phyloP scores from a whole-genome alignment of 1,140 invertebrate species.

The Linepithema humile region DNA sequence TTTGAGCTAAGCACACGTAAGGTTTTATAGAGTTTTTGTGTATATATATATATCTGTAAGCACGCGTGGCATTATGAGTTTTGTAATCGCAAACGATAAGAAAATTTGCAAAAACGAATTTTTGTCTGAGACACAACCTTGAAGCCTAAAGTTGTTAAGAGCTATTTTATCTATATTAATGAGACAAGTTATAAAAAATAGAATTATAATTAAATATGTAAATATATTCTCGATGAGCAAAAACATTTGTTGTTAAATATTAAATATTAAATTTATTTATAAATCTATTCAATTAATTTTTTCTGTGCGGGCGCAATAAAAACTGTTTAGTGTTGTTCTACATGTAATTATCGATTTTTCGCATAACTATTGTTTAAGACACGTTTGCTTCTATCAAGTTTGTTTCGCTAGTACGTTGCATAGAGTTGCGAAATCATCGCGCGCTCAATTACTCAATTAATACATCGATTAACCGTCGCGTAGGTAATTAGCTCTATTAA shows the following conservation, averaged over 20 bases:
- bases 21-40: not conserved
- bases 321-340: no score
- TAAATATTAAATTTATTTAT: not conserved
- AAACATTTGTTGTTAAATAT: not conserved
- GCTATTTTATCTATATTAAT: not conserved
- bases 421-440: not conserved
- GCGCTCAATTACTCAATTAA: constrained; percentile 28
- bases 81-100: not conserved
- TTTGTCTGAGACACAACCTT: no score
- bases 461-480: not conserved
- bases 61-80: not conserved
- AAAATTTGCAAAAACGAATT: no score
- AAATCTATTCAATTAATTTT: not conserved
- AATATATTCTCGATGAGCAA: no score
- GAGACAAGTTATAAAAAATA: not conserved
- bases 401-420: not conserved
- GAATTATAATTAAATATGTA: not conserved
- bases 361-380: not conserved
- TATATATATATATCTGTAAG: no score
- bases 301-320: not conserved
- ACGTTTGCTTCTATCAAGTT: not conserved
- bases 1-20: not conserved
- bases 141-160: no score
- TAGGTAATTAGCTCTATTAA: not conserved
- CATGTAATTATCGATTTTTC: not conserved